These are phyloP conservation scores for Trichopoda pennipes DNA, from an alignment of 2,888 invertebrate species.

Conservation along the genomic window DNA sequence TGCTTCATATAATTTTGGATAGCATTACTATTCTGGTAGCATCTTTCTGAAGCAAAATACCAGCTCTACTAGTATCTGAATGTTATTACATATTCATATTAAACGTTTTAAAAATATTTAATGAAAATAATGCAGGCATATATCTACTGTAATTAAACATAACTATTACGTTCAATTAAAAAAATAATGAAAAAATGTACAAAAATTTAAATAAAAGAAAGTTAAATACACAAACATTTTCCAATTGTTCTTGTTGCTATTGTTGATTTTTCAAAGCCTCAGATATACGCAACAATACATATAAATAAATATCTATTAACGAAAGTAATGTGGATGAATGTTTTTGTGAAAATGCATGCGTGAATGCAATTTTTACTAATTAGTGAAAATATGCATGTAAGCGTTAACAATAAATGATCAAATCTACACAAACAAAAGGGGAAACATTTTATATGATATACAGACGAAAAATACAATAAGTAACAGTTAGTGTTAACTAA, in stretches of 20 bases:
- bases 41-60: too few relatives aligned
- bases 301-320: constrained; percentile 16
- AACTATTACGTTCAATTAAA: constrained; percentile 20
- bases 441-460: background rate
- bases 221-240: constrained; percentile 18
- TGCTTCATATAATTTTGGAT: too few relatives aligned
- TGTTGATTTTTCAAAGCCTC: constrained; percentile 41
- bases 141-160: background rate
- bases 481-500: too few relatives aligned
- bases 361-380: constrained; percentile 60
- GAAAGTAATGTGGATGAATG: background rate
- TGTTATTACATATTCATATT: too few relatives aligned
- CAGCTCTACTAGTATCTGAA: too few relatives aligned
- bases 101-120: too few relatives aligned
- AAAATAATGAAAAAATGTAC: constrained; percentile 29
- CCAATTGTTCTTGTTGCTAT: constrained; percentile 40
- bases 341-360: constrained; percentile 31
- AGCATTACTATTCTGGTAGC: too few relatives aligned
- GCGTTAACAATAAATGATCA: constrained; percentile 29
- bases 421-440: constrained; percentile 4
- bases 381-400: constrained; percentile 47
- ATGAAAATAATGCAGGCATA: background rate
- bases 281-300: constrained; percentile 10
- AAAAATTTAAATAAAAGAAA: constrained; percentile 5
- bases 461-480: too few relatives aligned